Percentiles rank a stretch among this genome's conserved stretches.
phyloP scores from a whole-genome alignment of 2,888 invertebrate genomes.

The Acronicta alni region DNA sequence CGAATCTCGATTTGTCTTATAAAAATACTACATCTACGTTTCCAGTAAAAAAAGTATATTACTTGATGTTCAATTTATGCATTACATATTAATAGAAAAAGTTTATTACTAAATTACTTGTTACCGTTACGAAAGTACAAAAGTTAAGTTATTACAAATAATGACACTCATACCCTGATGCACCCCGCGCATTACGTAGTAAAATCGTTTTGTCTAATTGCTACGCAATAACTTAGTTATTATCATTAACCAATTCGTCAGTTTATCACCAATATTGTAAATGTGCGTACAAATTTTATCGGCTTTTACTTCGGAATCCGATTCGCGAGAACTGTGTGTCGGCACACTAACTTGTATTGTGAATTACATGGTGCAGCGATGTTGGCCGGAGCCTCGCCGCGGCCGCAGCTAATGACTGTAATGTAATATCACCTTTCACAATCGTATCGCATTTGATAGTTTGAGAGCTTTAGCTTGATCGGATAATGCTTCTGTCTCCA shows the following conservation, averaged over 20 bases:
- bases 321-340: slow-evolving; percentile 23
- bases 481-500: slow-evolving; percentile 34
- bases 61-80: slow-evolving; percentile 82
- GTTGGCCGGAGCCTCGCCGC: slow-evolving; percentile 48
- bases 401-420: slow-evolving; percentile 58
- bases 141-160: slow-evolving; percentile 83
- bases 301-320: slow-evolving; percentile 52
- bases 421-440: slow-evolving; percentile 68
- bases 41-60: slow-evolving; percentile 87
- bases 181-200: slow-evolving; percentile 87
- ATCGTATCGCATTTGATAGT: slow-evolving; percentile 75
- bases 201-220: slow-evolving; percentile 80
- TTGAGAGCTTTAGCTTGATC: slow-evolving; percentile 49
- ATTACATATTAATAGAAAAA: slow-evolving; percentile 85
- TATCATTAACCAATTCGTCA: slow-evolving; percentile 87
- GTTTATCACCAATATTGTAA: slow-evolving; percentile 80
- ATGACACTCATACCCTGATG: slow-evolving; percentile 90
- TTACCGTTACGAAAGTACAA: slow-evolving; percentile 87
- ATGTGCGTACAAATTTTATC: slow-evolving; percentile 59
- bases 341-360: slow-evolving; percentile 42
- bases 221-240: slow-evolving; percentile 86
- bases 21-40: slow-evolving; percentile 87
- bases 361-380: slow-evolving; percentile 26
- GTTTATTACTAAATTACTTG: slow-evolving; percentile 84
- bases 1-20: slow-evolving; percentile 78